Conservation (phyloP, 1,140 invertebrate genomes). For the Rhyacophila brunnea region DNA sequence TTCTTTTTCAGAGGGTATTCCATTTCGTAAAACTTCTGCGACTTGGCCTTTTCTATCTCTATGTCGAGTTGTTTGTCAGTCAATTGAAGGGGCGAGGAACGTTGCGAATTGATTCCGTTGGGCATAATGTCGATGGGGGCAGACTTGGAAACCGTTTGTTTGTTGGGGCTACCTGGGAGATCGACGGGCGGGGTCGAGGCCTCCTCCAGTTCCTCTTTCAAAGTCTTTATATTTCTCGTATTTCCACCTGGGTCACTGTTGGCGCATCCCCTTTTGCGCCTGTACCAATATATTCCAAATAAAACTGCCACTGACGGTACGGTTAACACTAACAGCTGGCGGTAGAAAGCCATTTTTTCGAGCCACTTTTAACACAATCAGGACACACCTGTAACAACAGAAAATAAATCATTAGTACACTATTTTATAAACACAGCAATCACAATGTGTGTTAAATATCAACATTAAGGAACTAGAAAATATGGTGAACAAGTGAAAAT, state of each 20-base stretch:
- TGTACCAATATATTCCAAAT: conserved; percentile 64
- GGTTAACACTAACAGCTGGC: conserved; percentile 60
- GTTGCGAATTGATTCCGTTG: conserved; percentile 50
- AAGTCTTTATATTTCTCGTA: conserved; percentile 49
- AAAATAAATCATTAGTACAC: not conserved
- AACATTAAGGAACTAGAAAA: too few relatives aligned
- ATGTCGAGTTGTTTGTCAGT: conserved; percentile 61
- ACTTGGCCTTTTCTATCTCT: conserved; percentile 56
- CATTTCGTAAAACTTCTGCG: conserved; percentile 27
- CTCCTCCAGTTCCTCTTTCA: conserved; percentile 52
- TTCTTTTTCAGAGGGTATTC: conserved; percentile 21
- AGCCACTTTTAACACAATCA: conserved; percentile 49
- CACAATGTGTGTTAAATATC: too few relatives aligned
- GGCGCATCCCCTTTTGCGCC: conserved; percentile 57
- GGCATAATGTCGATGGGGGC: conserved; percentile 59
- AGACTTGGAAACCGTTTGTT: conserved; percentile 50
- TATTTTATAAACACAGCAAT: too few relatives aligned
- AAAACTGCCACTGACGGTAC: conserved; percentile 60
- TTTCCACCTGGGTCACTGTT: conserved; percentile 57
- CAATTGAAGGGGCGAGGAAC: conserved; percentile 55
- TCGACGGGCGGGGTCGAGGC: conserved; percentile 18
- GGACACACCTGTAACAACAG: conserved; percentile 30
- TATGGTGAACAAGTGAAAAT: too few relatives aligned
- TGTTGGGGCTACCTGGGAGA: conserved; percentile 20
- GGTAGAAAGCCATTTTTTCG: conserved; percentile 54